Evolutionary conservation across 2,113 vertebrate species (phyloP).

Genomic region (Microtus montanus): DNA sequence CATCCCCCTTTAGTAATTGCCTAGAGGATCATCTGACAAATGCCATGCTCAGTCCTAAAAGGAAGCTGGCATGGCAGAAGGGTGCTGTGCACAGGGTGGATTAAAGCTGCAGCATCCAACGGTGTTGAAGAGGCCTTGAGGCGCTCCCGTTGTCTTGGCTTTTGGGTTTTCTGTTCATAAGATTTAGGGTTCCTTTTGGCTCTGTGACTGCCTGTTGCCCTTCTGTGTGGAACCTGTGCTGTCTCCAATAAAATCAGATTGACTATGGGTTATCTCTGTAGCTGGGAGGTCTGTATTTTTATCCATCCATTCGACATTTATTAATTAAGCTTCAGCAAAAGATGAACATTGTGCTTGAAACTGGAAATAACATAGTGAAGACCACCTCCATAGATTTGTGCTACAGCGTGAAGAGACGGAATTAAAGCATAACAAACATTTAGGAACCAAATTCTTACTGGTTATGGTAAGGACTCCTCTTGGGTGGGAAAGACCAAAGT

Average conservation of each 20-base stretch:
- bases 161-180: conserved; percentile 31
- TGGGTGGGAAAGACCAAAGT: neutral
- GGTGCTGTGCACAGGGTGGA: neutral
- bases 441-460: neutral
- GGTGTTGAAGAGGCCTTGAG: neutral
- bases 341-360: neutral
- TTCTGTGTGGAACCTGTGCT: conserved; percentile 24
- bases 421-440: neutral
- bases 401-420: neutral
- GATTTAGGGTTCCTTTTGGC: neutral
- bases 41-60: neutral
- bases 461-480: neutral
- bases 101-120: neutral
- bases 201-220: neutral
- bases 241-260: neutral
- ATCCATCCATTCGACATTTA: neutral
- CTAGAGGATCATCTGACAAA: neutral
- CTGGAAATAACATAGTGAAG: neutral
- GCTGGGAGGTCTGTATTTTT: neutral
- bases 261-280: neutral
- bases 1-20: neutral
- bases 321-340: conserved; percentile 5
- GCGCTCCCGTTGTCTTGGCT: neutral
- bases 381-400: neutral
- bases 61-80: neutral